Evolutionary conservation across 2,113 vertebrate species (phyloP).

Genomic region (Polypterus bichir): DNA sequence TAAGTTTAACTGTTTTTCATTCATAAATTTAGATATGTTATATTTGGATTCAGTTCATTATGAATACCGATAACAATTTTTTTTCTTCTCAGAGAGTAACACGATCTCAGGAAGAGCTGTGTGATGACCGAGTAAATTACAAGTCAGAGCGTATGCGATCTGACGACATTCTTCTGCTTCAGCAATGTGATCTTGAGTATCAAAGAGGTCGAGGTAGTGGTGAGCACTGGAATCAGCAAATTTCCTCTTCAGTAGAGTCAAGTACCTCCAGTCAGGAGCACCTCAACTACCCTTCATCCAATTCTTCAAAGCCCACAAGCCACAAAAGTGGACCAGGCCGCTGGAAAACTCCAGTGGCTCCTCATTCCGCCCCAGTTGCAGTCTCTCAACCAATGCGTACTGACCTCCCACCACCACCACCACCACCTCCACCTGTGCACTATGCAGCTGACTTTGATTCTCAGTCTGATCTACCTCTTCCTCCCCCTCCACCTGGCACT

Average conservation of each 20-base stretch:
- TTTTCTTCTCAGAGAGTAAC: slow-evolving; percentile 52
- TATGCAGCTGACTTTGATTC: slow-evolving; percentile 47
- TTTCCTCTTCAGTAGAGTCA: slow-evolving; percentile 75
- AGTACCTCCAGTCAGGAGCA: slow-evolving; percentile 91
- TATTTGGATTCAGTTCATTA: too few species aligned
- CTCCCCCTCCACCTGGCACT: slow-evolving; percentile 44
- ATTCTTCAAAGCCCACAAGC: slow-evolving; percentile 57
- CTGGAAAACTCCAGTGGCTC: slow-evolving; percentile 81
- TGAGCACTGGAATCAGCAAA: slow-evolving; percentile 70
- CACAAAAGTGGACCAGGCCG: slow-evolving; percentile 86
- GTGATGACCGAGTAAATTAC: slow-evolving; percentile 46
- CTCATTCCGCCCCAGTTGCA: slow-evolving; percentile 43
- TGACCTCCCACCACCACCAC: slow-evolving; percentile 80
- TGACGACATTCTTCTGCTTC: slow-evolving; percentile 56
- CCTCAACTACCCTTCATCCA: slow-evolving; percentile 72
- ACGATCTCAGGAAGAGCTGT: slow-evolving; percentile 82
- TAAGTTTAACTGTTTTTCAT: too few species aligned
- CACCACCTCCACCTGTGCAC: slow-evolving; percentile 65
- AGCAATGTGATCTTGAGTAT: slow-evolving; percentile 46
- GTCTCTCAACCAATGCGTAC: slow-evolving; percentile 61
- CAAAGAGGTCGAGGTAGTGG: slow-evolving; percentile 32
- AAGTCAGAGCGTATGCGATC: slow-evolving; percentile 52
- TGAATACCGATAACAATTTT: neutral
- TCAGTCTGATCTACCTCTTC: slow-evolving; percentile 61
- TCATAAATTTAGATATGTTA: too few species aligned